Conservation (phyloP, 1,140 invertebrate genomes). For the Leptinotarsa texana region DNA sequence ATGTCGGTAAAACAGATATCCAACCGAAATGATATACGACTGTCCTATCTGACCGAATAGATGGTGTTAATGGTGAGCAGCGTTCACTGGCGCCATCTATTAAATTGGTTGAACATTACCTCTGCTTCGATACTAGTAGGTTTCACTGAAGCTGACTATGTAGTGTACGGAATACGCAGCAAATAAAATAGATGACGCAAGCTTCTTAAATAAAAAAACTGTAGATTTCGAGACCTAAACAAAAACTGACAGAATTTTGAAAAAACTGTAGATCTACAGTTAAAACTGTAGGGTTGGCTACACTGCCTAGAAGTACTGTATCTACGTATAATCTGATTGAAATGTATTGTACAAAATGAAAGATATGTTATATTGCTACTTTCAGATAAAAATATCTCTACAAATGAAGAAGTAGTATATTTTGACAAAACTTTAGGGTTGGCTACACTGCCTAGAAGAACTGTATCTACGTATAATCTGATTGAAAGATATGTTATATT, state of each 20-base stretch:
- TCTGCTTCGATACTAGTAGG: not conserved
- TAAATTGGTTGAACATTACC: constrained; percentile 7
- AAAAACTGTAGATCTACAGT: constrained; percentile 16
- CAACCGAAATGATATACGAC: not conserved
- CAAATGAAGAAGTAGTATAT: not conserved
- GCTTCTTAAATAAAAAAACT: constrained; percentile 16
- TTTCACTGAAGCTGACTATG: not conserved
- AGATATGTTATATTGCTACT: not conserved
- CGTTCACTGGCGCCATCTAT: not conserved
- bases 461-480: not conserved
- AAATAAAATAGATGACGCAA: constrained; percentile 18
- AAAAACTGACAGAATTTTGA: constrained; percentile 15
- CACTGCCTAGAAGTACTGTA: not conserved
- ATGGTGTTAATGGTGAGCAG: not conserved
- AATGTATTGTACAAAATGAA: not conserved
- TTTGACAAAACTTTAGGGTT: constrained; percentile 15
- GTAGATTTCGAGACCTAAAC: constrained; percentile 11
- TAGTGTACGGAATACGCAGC: not conserved
- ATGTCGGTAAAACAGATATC: not conserved
- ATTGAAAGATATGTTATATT: not conserved
- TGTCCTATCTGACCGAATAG: not conserved
- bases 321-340: not conserved
- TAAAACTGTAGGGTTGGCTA: constrained; percentile 21
- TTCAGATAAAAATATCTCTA: too few relatives aligned
- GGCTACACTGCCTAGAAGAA: constrained; percentile 1